A percentile compares a stretch with the other conserved stretches of the same genome.
These are phyloP conservation scores for Sisor rabdophorus DNA, from an alignment of 2,113 vertebrate species.

Conservation along the genomic window DNA sequence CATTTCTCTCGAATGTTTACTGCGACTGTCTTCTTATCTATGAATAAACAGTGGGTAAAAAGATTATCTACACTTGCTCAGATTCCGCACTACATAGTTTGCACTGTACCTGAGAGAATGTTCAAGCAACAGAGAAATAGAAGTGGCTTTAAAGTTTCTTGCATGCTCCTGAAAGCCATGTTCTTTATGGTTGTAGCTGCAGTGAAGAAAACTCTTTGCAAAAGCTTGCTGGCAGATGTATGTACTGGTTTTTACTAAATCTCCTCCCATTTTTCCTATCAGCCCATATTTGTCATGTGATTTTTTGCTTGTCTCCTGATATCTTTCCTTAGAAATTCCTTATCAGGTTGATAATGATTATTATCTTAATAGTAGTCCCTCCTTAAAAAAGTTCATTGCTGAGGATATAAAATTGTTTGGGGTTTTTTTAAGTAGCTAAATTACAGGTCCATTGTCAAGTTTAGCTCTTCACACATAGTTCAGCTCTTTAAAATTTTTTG, in stretches of 20 bases:
- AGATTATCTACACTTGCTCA: background rate
- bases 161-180: constrained; percentile 37
- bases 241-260: no score
- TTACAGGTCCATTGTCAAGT: background rate
- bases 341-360: background rate
- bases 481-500: no score
- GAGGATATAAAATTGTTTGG: background rate
- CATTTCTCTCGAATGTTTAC: constrained; percentile 36
- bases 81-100: background rate
- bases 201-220: background rate
- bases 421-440: background rate
- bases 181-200: background rate
- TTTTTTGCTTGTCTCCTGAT: background rate
- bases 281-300: constrained; percentile 51
- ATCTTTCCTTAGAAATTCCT: background rate
- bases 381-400: background rate
- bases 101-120: constrained; percentile 32
- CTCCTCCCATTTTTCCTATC: constrained; percentile 36
- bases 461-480: no score
- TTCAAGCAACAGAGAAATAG: constrained; percentile 21
- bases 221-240: background rate
- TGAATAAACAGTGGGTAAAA: background rate
- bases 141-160: background rate
- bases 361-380: background rate
- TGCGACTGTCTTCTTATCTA: constrained; percentile 29